A percentile compares a stretch with the other conserved stretches of the same genome.
Conservation (phyloP, 2,888 invertebrate species). For the Drosophila pseudotakahashii region DNA sequence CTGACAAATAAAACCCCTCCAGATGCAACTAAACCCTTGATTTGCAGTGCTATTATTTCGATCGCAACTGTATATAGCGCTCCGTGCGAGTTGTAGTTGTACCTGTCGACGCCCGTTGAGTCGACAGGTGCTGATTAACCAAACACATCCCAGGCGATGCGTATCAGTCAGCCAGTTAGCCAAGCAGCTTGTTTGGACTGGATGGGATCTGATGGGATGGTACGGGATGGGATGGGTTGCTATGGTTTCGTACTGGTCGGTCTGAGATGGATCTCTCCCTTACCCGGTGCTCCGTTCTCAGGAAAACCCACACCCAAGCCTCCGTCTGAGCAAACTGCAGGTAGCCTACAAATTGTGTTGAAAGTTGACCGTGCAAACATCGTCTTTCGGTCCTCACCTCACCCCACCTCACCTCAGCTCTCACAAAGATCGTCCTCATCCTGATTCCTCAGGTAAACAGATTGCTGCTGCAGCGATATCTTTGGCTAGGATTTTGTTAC, state of each 20-base stretch:
- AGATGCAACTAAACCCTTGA: slow-evolving; percentile 44
- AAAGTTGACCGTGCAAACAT: slow-evolving; percentile 79
- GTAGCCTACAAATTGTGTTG: slow-evolving; percentile 76
- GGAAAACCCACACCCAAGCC: slow-evolving; percentile 74
- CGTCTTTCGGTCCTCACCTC: slow-evolving; percentile 39
- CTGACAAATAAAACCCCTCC: slow-evolving; percentile 21
- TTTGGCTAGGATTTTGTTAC: slow-evolving; percentile 73
- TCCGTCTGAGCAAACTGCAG: slow-evolving; percentile 55
- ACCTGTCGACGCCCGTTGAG: slow-evolving; percentile 69
- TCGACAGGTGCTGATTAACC: slow-evolving; percentile 78
- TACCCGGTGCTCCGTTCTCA: slow-evolving; percentile 50
- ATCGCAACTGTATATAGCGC: slow-evolving; percentile 37
- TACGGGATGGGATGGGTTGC: background rate
- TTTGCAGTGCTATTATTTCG: slow-evolving; percentile 38
- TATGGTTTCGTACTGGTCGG: background rate
- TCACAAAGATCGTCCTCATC: slow-evolving; percentile 15
- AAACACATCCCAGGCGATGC: slow-evolving; percentile 76
- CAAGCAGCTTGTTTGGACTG: slow-evolving; percentile 51
- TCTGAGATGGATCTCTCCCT: slow-evolving; percentile 21
- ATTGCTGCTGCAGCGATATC: slow-evolving; percentile 46
- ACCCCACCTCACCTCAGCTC: slow-evolving; percentile 20
- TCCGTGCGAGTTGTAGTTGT: slow-evolving; percentile 36
- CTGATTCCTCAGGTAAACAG: slow-evolving; percentile 46
- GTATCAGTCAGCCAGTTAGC: slow-evolving; percentile 78
- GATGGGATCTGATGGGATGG: slow-evolving; percentile 13